Conservation (phyloP, 1,140 invertebrate species). For the Scaptomyza montana region DNA sequence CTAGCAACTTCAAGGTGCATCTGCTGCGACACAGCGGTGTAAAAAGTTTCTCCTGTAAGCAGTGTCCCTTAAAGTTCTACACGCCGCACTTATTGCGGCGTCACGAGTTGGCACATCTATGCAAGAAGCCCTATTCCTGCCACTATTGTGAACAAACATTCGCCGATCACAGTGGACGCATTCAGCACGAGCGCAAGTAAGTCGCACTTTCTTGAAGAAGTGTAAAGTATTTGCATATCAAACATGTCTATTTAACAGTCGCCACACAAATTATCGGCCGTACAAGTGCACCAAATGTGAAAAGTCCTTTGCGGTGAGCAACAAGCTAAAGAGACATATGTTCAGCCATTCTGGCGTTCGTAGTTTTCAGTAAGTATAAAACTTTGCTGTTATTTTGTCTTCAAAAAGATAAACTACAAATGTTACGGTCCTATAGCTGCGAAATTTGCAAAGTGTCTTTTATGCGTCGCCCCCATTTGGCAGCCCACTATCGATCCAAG, state of each 20-base stretch:
- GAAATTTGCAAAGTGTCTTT: conserved; percentile 66
- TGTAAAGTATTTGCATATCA: not conserved
- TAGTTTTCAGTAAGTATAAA: conserved; percentile 56
- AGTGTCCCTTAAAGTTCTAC: conserved; percentile 60
- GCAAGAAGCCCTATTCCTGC: conserved; percentile 49
- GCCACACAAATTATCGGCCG: conserved; percentile 88
- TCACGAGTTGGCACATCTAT: conserved; percentile 48
- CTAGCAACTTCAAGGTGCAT: conserved; percentile 71
- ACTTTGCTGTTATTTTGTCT: too few species aligned
- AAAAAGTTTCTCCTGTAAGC: conserved; percentile 49
- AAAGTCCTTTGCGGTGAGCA: conserved; percentile 99
- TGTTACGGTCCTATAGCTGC: conserved; percentile 37
- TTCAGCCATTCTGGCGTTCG: conserved; percentile 97
- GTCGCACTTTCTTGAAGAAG: not conserved
- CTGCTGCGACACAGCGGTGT: conserved; percentile 56
- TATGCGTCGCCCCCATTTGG: conserved; percentile 56
- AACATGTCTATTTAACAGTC: conserved; percentile 16
- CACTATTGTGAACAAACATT: conserved; percentile 58
- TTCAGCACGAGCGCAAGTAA: conserved; percentile 66
- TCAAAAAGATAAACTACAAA: too few species aligned
- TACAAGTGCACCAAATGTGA: conserved; percentile 99
- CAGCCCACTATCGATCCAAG: conserved; percentile 59
- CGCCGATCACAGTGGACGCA: conserved; percentile 56
- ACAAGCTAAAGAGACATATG: conserved; percentile 98
- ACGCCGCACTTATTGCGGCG: conserved; percentile 62